Evolutionary conservation across 2,113 vertebrate genomes (phyloP).

Genomic region (Periophthalmus modestus): DNA sequence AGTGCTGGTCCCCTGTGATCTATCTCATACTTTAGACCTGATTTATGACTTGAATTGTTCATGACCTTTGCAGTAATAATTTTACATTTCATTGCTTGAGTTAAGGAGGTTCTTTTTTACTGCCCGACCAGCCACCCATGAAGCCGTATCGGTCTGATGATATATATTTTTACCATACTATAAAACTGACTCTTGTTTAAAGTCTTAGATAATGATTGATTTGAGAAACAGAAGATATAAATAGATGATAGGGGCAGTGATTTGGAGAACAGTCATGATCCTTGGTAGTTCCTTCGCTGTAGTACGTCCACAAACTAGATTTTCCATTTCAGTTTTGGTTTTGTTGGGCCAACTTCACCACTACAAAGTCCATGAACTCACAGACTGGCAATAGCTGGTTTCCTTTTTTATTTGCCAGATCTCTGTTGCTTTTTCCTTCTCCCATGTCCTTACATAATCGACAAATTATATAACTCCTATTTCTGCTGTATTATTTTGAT

Average conservation of each 20-base stretch:
- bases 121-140: constrained; percentile 3
- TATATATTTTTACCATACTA: constrained; percentile 13
- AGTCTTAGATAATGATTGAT: constrained; percentile 7
- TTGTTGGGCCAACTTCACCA: constrained; percentile 35
- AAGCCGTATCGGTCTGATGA: constrained; percentile 9
- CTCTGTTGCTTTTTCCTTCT: neutral
- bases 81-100: constrained; percentile 10
- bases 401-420: neutral
- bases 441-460: no score
- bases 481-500: no score
- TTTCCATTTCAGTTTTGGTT: constrained; percentile 30
- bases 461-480: no score
- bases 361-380: constrained; percentile 40
- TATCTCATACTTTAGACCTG: constrained; percentile 25
- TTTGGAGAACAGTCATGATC: constrained; percentile 4
- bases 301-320: constrained; percentile 14
- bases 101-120: constrained; percentile 20
- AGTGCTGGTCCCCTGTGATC: constrained; percentile 21
- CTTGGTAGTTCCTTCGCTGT: constrained; percentile 8
- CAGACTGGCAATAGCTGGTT: constrained; percentile 14
- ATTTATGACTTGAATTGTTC: constrained; percentile 35
- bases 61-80: constrained; percentile 13
- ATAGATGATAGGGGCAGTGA: neutral
- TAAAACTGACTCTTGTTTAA: constrained; percentile 6
- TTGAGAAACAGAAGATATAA: constrained; percentile 10